Conservation (phyloP, 64 coral and sea anemone genomes). For the Cladopsammia gracilis region DNA sequence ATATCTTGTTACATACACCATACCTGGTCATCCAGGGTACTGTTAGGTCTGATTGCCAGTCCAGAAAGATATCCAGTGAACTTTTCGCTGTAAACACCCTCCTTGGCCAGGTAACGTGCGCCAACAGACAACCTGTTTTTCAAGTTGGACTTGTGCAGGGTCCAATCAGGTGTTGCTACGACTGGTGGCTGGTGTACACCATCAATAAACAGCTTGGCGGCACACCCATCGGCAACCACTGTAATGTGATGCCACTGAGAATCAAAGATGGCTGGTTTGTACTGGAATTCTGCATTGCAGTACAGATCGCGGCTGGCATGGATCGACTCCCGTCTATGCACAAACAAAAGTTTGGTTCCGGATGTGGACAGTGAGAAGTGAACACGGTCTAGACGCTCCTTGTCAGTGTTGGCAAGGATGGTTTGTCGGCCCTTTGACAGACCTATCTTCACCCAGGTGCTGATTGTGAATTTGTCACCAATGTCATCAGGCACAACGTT, state of each 20-base stretch:
- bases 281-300: slow-evolving; percentile 87
- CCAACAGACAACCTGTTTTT: slow-evolving; percentile 69
- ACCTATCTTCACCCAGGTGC: slow-evolving; percentile 76
- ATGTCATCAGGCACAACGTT: slow-evolving; percentile 70
- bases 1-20: not conserved
- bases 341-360: slow-evolving; percentile 60
- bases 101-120: slow-evolving; percentile 75
- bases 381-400: slow-evolving; percentile 72
- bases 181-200: slow-evolving; percentile 46
- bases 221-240: slow-evolving; percentile 63
- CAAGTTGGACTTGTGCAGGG: slow-evolving; percentile 81
- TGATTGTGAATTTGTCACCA: slow-evolving; percentile 81
- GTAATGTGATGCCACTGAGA: slow-evolving; percentile 84
- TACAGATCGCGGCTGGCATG: slow-evolving; percentile 78
- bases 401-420: slow-evolving; percentile 80
- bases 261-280: slow-evolving; percentile 74
- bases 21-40: slow-evolving; percentile 65
- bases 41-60: slow-evolving; percentile 76
- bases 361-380: slow-evolving; percentile 78
- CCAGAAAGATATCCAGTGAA: slow-evolving; percentile 85
- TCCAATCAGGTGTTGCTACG: slow-evolving; percentile 65
- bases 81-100: slow-evolving; percentile 59
- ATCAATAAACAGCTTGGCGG: slow-evolving; percentile 80
- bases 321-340: slow-evolving; percentile 72
- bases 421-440: slow-evolving; percentile 61